Conservation (phyloP, 2,797 vertebrate genomes). For the Echiichthys vipera region DNA sequence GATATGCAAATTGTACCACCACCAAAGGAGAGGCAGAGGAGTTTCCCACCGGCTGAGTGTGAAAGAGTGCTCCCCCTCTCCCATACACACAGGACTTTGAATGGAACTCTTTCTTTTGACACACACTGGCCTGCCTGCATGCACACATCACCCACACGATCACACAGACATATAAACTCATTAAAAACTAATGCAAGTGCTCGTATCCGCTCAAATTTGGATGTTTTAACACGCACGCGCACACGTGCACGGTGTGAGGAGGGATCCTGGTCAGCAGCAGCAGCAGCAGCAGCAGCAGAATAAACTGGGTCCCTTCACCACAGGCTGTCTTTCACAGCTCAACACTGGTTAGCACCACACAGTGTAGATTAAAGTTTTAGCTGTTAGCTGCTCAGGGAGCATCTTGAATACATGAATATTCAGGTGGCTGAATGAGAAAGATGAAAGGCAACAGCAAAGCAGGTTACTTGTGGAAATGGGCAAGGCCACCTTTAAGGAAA, state of each 20-base stretch:
- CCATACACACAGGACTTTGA: conserved; percentile 73
- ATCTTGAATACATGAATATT: conserved; percentile 66
- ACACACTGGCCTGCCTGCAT: conserved; percentile 52
- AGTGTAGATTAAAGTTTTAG: conserved; percentile 74
- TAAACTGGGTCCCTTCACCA: conserved; percentile 77
- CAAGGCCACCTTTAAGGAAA: conserved; percentile 45
- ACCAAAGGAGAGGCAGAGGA: conserved; percentile 77
- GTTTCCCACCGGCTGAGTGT: conserved; percentile 84
- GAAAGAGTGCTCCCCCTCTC: conserved; percentile 73
- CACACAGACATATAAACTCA: conserved; percentile 1
- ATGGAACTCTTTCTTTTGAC: conserved; percentile 84
- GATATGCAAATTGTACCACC: conserved; percentile 77
- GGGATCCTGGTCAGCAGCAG: conserved; percentile 71
- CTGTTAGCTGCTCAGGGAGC: conserved; percentile 56
- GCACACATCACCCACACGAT: conserved; percentile 45
- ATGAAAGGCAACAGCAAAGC: conserved; percentile 53
- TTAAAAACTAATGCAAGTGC: conserved; percentile 40
- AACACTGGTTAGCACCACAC: conserved; percentile 63
- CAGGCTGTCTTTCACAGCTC: conserved; percentile 54
- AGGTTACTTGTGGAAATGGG: conserved; percentile 58
- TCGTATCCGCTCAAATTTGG: conserved; percentile 28
- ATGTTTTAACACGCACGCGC: not conserved
- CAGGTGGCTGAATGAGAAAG: conserved; percentile 47
- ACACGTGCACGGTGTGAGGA: conserved; percentile 49
- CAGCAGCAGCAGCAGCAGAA: too few relatives aligned